Conservation (phyloP, 1,140 invertebrate genomes). For the Drosophila mauritiana region DNA sequence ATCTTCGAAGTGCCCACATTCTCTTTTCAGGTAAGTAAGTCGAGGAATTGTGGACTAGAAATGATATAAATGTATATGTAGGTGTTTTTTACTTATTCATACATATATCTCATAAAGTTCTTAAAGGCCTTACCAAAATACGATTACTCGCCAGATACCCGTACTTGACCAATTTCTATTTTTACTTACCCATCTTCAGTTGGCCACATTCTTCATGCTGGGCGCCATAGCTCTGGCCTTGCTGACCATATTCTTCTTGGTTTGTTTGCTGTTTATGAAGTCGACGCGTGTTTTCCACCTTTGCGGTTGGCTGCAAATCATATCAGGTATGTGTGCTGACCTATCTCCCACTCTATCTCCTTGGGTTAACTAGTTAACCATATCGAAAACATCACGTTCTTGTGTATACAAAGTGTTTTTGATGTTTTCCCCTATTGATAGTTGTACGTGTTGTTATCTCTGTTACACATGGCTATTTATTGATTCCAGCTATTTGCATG, state of each 20-base stretch:
- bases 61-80: too few species aligned
- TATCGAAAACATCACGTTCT: conserved; percentile 54
- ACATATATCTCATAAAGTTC: too few species aligned
- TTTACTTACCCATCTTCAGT: conserved; percentile 85
- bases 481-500: conserved; percentile 90
- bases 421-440: conserved; percentile 5
- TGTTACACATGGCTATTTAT: conserved; percentile 22
- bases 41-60: too few species aligned
- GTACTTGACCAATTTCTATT: conserved; percentile 2
- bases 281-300: conserved; percentile 97
- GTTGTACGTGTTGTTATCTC: conserved; percentile 15
- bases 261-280: conserved; percentile 97
- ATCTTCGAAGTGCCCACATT: conserved; percentile 92
- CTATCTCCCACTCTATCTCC: background rate
- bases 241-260: conserved; percentile 93
- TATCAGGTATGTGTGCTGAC: conserved; percentile 93
- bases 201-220: conserved; percentile 94
- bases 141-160: background rate
- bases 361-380: background rate
- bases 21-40: conserved; percentile 87
- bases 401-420: conserved; percentile 5
- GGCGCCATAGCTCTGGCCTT: conserved; percentile 93
- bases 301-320: conserved; percentile 96
- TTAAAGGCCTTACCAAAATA: too few species aligned
- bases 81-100: too few species aligned